phyloP scores from a whole-genome alignment of 2,888 invertebrate species.

The Athalia rosae region DNA sequence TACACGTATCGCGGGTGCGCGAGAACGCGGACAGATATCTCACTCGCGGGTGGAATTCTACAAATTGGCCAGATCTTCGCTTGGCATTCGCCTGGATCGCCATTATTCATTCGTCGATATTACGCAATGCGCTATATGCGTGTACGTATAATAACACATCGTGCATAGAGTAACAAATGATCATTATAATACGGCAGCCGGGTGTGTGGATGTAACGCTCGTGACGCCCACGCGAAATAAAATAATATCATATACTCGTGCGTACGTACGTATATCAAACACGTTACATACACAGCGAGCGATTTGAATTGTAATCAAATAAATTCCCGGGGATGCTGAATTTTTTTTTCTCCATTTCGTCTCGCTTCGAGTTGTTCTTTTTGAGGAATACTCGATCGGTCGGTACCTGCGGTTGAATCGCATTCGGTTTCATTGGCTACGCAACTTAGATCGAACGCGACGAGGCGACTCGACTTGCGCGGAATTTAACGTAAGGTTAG shows the following conservation, averaged over 20 bases:
- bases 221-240: too few species aligned
- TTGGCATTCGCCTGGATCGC: constrained; percentile 26
- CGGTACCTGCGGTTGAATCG: constrained; percentile 7
- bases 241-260: too few species aligned
- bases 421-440: constrained; percentile 18
- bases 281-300: too few species aligned
- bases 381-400: too few species aligned
- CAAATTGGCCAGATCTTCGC: constrained; percentile 36
- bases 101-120: constrained; percentile 24
- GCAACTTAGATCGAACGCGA: neutral
- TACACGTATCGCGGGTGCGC: neutral
- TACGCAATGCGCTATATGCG: neutral
- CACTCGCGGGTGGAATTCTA: constrained; percentile 23
- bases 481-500: constrained; percentile 26
- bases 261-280: too few species aligned
- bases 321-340: too few species aligned
- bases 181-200: too few species aligned
- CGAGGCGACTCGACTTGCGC: constrained; percentile 18
- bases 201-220: too few species aligned
- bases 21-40: constrained; percentile 31
- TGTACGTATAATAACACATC: too few species aligned
- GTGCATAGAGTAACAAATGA: too few species aligned
- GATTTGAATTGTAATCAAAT: too few species aligned
- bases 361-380: too few species aligned
- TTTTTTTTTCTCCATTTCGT: neutral